phyloP scores from a whole-genome alignment of 2,113 vertebrate species.

The Hippopotamus amphibius region DNA sequence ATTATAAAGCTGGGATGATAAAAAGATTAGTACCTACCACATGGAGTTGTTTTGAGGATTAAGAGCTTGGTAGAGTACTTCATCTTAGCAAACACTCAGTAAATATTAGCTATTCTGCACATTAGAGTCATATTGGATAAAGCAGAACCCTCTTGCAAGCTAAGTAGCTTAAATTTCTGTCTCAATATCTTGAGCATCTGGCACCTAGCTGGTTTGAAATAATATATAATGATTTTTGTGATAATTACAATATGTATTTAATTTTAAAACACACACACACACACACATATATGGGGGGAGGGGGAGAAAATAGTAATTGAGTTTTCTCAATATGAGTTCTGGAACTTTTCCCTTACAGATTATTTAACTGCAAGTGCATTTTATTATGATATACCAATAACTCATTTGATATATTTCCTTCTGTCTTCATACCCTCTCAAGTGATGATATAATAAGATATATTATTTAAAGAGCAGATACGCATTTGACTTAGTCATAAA shows the following conservation, averaged over 20 bases:
- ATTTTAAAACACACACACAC: neutral
- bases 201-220: neutral
- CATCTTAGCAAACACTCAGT: neutral
- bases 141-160: neutral
- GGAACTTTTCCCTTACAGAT: neutral
- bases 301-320: neutral
- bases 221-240: conserved; percentile 6
- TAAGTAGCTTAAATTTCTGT: neutral
- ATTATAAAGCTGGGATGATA: neutral
- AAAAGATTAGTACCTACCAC: neutral
- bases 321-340: neutral
- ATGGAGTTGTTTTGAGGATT: neutral
- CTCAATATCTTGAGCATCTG: neutral
- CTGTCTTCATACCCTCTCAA: conserved; percentile 14
- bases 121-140: neutral
- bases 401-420: conserved; percentile 42
- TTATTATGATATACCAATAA: neutral
- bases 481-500: conserved; percentile 52
- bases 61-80: neutral
- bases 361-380: conserved; percentile 26
- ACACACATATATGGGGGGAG: too few species aligned
- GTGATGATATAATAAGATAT: neutral
- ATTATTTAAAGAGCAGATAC: neutral
- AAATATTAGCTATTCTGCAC: neutral
- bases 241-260: neutral